Conservation (phyloP, 2,888 invertebrate species). For the Archips crataeganus region DNA sequence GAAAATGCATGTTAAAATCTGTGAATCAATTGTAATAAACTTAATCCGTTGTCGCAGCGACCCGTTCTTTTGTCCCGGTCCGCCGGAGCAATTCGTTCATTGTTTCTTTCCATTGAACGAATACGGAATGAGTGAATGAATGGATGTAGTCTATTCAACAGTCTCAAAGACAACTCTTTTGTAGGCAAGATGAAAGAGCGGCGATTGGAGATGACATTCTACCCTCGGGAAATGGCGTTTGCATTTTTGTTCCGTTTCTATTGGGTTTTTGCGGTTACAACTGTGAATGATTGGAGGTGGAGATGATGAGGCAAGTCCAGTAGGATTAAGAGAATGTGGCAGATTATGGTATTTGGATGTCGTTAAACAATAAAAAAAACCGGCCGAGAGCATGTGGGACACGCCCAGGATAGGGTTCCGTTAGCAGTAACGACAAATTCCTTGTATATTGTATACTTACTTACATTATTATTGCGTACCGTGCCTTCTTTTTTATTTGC, state of each 20-base stretch:
- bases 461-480: no score
- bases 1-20: conserved; percentile 1
- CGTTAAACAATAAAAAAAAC: no score
- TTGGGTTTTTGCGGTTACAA: conserved; percentile 5
- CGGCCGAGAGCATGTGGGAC: no score
- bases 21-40: conserved; percentile 31
- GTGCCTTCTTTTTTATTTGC: no score
- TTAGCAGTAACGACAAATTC: no score
- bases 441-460: no score
- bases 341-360: no score
- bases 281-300: not conserved
- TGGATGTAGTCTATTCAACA: conserved; percentile 55
- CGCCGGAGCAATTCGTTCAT: conserved; percentile 58
- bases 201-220: conserved; percentile 58
- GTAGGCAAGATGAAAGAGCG: conserved; percentile 57
- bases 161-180: conserved; percentile 68
- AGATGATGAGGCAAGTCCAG: not conserved
- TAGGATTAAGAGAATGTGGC: no score
- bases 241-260: conserved; percentile 33
- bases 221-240: conserved; percentile 47
- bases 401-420: no score
- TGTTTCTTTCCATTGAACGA: conserved; percentile 64
- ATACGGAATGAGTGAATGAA: conserved; percentile 55
- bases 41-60: conserved; percentile 46
- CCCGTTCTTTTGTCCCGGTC: conserved; percentile 53